A percentile compares a stretch with the other conserved stretches of the same genome.
Evolutionary conservation across 2,797 vertebrate genomes (phyloP).

Genomic region (Lagocephalus sceleratus): DNA sequence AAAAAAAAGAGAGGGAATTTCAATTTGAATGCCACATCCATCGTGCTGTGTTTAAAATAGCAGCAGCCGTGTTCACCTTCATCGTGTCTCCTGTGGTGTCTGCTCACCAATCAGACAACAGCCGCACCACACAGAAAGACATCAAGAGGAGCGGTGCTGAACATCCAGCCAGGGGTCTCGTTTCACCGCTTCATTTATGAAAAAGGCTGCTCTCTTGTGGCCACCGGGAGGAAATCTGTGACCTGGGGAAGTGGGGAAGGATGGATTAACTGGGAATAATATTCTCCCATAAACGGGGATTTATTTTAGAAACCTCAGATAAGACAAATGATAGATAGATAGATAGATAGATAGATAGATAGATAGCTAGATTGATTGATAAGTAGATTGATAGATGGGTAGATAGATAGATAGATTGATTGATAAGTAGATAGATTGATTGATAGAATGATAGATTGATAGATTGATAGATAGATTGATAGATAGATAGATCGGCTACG

Average conservation of each 20-base stretch:
- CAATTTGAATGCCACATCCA: not conserved
- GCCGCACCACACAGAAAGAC: not conserved
- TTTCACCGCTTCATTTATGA: constrained; percentile 53
- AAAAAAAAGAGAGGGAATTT: no score
- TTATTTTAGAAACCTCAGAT: constrained; percentile 17
- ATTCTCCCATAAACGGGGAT: constrained; percentile 34
- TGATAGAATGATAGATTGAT: not conserved
- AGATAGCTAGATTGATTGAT: constrained; percentile 34
- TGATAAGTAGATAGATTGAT: constrained; percentile 2
- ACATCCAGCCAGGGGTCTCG: constrained; percentile 7
- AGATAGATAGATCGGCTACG: not conserved
- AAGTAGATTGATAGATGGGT: constrained; percentile 38
- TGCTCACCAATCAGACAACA: constrained; percentile 25
- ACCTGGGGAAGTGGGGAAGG: constrained; percentile 19
- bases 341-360: constrained; percentile 37
- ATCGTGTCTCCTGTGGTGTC: constrained; percentile 2
- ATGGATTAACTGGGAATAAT: constrained; percentile 43
- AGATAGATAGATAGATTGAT: constrained; percentile 26
- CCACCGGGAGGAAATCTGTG: constrained; percentile 40
- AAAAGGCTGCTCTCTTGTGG: constrained; percentile 78
- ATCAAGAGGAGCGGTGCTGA: constrained; percentile 6
- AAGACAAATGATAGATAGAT: constrained; percentile 17
- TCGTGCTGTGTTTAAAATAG: not conserved
- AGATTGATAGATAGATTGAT: no score
- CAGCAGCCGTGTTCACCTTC: constrained; percentile 5